Percentiles rank a stretch among this genome's conserved stretches.
Evolutionary conservation across 2,113 vertebrate genomes (phyloP).

Genomic region (Sterna hirundo): DNA sequence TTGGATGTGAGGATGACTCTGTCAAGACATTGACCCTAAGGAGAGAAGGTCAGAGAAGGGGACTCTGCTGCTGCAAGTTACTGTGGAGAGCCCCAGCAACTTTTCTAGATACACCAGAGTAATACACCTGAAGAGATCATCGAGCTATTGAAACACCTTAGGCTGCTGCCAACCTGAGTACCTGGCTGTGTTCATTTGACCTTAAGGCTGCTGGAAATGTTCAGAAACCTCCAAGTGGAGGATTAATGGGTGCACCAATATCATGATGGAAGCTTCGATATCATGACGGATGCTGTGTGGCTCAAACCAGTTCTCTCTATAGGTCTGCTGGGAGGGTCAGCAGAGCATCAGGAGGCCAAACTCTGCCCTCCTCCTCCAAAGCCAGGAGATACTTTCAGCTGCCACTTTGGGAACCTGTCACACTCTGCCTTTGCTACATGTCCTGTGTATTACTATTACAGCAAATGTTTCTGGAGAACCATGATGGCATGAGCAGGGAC

Average conservation of each 20-base stretch:
- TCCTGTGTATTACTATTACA: not conserved
- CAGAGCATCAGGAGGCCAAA: not conserved
- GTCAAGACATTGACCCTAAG: not conserved
- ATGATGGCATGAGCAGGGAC: not conserved
- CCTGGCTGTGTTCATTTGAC: not conserved
- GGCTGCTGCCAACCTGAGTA: not conserved
- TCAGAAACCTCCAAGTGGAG: not conserved
- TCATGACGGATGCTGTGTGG: not conserved
- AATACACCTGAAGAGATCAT: not conserved
- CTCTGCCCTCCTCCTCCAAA: not conserved
- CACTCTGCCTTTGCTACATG: not conserved
- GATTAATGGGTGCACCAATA: not conserved
- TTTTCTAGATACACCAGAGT: not conserved
- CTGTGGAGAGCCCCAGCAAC: not conserved
- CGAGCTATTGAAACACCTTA: not conserved
- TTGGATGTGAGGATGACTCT: not conserved
- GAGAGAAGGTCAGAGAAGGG: not conserved
- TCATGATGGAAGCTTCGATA: too few species aligned
- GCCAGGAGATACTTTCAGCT: not conserved
- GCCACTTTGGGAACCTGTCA: fast-evolving
- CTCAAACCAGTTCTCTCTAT: not conserved
- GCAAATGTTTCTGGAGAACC: not conserved
- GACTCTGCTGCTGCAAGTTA: not conserved
- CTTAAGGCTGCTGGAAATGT: not conserved
- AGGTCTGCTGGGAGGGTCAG: not conserved